phyloP scores from a whole-genome alignment of 2,113 vertebrate genomes.

The Nettapus auritus region DNA sequence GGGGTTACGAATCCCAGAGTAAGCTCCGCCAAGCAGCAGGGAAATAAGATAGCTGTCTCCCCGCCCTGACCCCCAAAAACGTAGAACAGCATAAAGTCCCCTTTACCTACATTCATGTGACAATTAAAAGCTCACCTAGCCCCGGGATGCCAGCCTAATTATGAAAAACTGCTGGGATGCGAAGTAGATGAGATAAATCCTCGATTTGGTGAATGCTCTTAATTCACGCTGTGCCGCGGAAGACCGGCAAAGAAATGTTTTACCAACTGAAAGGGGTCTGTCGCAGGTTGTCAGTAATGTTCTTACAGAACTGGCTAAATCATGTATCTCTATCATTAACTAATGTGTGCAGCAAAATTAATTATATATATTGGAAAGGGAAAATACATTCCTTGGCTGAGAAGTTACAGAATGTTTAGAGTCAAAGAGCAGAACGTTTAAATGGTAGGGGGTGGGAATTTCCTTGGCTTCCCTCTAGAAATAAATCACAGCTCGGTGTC shows the following conservation, averaged over 20 bases:
- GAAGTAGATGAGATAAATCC: neutral
- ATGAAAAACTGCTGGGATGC: neutral
- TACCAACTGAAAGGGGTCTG: neutral
- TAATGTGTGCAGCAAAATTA: conserved; percentile 41
- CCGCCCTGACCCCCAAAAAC: fast-evolving
- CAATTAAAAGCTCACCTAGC: conserved; percentile 4
- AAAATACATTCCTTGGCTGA: conserved; percentile 56
- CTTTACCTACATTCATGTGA: neutral
- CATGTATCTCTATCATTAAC: conserved; percentile 16
- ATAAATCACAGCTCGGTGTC: conserved; percentile 45
- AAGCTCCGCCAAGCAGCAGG: neutral
- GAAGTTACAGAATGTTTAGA: conserved; percentile 23
- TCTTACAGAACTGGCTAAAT: neutral
- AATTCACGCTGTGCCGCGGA: neutral
- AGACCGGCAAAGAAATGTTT: neutral
- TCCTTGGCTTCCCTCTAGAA: conserved; percentile 54
- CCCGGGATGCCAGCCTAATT: neutral
- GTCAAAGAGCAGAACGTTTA: conserved; percentile 33
- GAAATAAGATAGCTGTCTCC: neutral
- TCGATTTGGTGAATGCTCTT: neutral
- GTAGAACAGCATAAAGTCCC: neutral
- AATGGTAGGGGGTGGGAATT: conserved; percentile 58
- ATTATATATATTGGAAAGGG: conserved; percentile 33
- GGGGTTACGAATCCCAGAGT: neutral
- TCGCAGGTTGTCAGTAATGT: neutral